Base-by-base conservation (phyloP, 2,888 invertebrate genomes). In the Empis stercorea region DNA sequence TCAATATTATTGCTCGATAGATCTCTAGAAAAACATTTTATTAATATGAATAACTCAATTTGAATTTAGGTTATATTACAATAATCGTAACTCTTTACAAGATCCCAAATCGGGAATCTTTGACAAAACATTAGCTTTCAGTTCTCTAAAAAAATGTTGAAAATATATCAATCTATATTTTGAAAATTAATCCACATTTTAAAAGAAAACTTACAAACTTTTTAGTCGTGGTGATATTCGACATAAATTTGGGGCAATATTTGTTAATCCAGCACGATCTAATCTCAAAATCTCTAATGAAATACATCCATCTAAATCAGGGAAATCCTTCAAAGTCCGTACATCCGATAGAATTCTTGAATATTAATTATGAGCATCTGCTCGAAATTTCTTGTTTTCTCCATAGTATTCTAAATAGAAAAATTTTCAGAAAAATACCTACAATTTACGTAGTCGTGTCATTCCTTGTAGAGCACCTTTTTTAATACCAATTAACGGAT, bases 331-430 rank as follows among this genome's bases (percentile, higher is more conserved):
- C 63, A 93, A 73, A 54, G 82, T 82, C 53, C 84, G 77, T 49
- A 87, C 84, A 70, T 92, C 91, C 40, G 93, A 92, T 54, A 95
- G 66, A 56, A 87, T 83, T 57, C 94, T 95, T 48, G 27, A 58
- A 57, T 52, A 52, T 53, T 51, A 55, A 56, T 55, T 53, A 55
- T 55, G 57, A 58, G 56, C 55, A 55, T 55, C 53, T 55, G 55
- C 56, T 57, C 55, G 56, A 56, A 56, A 53, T 57, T 54, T 56
- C 52, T 54, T 56, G 51, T 55, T 55, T 55, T 55, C 54, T 52
- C 52, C 51, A 48, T 49, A 47, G 44, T 43, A 45, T 49, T 49
- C 50, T 51, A 48, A 46, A 46, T 44, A 45, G 45, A 42, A 40
- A 41, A 41, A 20, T 30, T 23, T 40, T 40, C 30, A 30, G 11